Evolutionary conservation across 1,140 invertebrate genomes (phyloP), one percentile per base, ranked within the genome.

Genomic region (Reticulitermes speratus): DNA sequence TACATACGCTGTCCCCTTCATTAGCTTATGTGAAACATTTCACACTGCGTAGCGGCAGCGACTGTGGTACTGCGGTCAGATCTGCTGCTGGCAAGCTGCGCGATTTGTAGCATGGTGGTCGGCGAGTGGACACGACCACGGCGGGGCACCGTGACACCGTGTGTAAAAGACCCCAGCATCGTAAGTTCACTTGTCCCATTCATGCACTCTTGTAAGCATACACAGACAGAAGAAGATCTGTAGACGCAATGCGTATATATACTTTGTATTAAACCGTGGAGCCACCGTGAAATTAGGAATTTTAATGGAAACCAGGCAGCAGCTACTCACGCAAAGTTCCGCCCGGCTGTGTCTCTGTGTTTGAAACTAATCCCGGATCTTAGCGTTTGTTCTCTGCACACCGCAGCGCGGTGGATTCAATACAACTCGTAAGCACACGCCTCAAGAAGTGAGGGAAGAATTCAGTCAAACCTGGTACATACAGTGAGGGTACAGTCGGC

Each of bases 181-280:
- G 25, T 75, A 16, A n/a, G 25, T 30, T 2, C n/a, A 30, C 25
- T 7, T 30, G 14, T n/a, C 8, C 65, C 65, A 75, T 9, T 75
- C n/a, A 75, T 75, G 65, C 65, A 75, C 65, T 75, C n/a, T 30
- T 14, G n/a, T 25, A 16, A 2, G 12, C 65, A 75, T 25, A 75
- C n/a, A 19, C 65, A 25, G 65, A 75, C 65, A 75, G 6, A 75
- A 69, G 59, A 65, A 65, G 65, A 75, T 8, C 65, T 25, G 65
- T 30, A 75, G 65, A 75, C n/a, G 65, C 65, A 75, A 11, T 75
- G 25, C 65, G 65, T 75, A 65, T 65, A 55, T 55, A 75, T 75
- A 75, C 65, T 75, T 75, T 75, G 65, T 75, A 75, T 75, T 75
- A 75, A 75, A 75, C 25, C 65, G 65, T 75, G 65, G 65, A 75